These are phyloP conservation scores for Oscheius sp. DNA, from an alignment of 2,888 invertebrate genomes.

Conservation along the genomic window DNA sequence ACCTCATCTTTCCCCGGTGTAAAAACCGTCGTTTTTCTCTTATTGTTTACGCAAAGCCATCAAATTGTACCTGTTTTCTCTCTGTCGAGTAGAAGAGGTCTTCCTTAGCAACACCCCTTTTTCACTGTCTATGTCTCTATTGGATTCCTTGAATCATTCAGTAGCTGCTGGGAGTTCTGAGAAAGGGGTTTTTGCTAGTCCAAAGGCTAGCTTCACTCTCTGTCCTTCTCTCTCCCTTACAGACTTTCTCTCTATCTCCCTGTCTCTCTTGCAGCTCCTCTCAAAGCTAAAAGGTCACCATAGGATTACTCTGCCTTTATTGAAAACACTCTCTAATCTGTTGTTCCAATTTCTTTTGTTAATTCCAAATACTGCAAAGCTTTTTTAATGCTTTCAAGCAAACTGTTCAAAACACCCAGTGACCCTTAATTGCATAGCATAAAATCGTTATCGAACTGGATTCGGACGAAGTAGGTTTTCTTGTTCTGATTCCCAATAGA, in stretches of 20 bases:
- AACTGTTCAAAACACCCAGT: neutral
- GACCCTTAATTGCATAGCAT: neutral
- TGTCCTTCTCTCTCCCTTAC: slow-evolving; percentile 9
- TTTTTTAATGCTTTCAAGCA: neutral
- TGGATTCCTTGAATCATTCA: neutral
- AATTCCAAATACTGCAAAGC: neutral
- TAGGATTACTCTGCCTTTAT: neutral
- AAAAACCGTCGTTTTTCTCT: slow-evolving; percentile 6
- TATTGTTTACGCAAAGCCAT: neutral
- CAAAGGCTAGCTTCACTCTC: neutral
- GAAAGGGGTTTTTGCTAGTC: neutral
- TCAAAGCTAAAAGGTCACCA: no score
- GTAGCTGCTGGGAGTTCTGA: neutral
- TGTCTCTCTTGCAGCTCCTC: neutral
- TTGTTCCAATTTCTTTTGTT: neutral
- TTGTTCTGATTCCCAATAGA: no score
- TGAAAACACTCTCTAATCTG: neutral
- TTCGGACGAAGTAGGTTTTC: no score
- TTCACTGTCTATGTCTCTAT: neutral
- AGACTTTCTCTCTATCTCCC: neutral
- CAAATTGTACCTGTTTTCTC: slow-evolving; percentile 10
- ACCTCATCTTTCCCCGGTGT: neutral
- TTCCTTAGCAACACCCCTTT: neutral
- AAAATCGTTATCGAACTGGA: no score
- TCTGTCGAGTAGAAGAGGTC: neutral